Conservation (phyloP, 2,113 vertebrate genomes). For the Lota lota region DNA sequence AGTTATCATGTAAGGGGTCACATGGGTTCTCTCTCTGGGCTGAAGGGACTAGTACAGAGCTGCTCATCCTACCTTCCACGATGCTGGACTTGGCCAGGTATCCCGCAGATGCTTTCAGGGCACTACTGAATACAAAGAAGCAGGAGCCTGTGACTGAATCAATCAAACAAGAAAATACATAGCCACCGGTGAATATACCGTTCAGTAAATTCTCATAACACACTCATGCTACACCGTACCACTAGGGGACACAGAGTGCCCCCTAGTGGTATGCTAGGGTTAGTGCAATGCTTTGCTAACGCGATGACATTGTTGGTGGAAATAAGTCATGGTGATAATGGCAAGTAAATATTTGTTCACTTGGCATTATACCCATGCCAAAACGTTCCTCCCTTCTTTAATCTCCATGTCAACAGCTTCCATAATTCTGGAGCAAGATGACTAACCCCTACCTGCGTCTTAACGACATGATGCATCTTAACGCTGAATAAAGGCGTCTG, state of each 20-base stretch:
- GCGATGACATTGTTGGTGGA: background rate
- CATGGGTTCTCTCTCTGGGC: constrained; percentile 55
- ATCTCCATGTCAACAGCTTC: too few species aligned
- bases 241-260: constrained; percentile 55
- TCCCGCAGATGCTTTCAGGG: constrained; percentile 92
- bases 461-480: too few species aligned
- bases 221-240: constrained; percentile 23
- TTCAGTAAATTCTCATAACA: constrained; percentile 7
- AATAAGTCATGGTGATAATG: background rate
- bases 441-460: too few species aligned
- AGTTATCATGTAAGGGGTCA: constrained; percentile 9
- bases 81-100: constrained; percentile 97
- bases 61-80: constrained; percentile 87
- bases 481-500: too few species aligned
- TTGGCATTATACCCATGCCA: background rate
- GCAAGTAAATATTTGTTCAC: background rate
- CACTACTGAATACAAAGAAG: constrained; percentile 98
- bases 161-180: constrained; percentile 9
- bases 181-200: too few species aligned
- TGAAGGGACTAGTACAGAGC: background rate
- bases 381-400: background rate
- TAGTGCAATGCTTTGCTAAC: constrained; percentile 1
- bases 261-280: constrained; percentile 60
- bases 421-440: too few species aligned
- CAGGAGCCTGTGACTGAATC: constrained; percentile 94